A percentile compares a stretch with the other conserved stretches of the same genome.
phyloP scores from a whole-genome alignment of 2,797 vertebrate genomes.

The Pangasius sanitwongsei region DNA sequence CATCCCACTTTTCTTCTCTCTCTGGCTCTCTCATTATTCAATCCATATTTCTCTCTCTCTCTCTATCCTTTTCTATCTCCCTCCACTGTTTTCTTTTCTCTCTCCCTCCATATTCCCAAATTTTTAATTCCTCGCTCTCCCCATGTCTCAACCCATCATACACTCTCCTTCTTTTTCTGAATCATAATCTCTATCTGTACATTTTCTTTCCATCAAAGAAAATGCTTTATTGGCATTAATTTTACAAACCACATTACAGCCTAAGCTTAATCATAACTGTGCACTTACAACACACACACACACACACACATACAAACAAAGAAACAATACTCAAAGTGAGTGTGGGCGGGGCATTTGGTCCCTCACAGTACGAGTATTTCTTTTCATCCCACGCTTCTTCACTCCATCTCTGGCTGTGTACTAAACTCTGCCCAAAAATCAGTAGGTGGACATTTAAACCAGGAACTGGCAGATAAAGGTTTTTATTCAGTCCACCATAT shows the following conservation, averaged over 20 bases:
- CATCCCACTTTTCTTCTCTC: neutral
- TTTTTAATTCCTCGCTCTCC: no score
- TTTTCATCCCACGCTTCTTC: neutral
- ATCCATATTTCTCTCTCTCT: neutral
- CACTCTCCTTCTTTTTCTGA: no score
- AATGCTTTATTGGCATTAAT: neutral
- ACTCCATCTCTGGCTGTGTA: neutral
- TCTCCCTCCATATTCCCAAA: no score
- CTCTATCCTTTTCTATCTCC: constrained; percentile 1
- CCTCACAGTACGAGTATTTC: neutral
- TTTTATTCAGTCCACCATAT: neutral
- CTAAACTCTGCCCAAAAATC: neutral
- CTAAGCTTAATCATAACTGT: neutral
- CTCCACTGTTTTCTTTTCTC: neutral
- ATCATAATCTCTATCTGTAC: no score
- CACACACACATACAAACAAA: neutral
- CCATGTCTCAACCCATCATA: no score
- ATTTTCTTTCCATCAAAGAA: no score
- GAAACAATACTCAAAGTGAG: neutral
- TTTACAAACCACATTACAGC: neutral
- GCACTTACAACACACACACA: neutral
- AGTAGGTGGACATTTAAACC: neutral
- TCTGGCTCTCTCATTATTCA: neutral
- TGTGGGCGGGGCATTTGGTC: neutral
- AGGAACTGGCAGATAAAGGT: neutral